A percentile compares a stretch with the other conserved stretches of the same genome.
phyloP scores from a whole-genome alignment of 2,113 vertebrate species.

The Noctilio leporinus region DNA sequence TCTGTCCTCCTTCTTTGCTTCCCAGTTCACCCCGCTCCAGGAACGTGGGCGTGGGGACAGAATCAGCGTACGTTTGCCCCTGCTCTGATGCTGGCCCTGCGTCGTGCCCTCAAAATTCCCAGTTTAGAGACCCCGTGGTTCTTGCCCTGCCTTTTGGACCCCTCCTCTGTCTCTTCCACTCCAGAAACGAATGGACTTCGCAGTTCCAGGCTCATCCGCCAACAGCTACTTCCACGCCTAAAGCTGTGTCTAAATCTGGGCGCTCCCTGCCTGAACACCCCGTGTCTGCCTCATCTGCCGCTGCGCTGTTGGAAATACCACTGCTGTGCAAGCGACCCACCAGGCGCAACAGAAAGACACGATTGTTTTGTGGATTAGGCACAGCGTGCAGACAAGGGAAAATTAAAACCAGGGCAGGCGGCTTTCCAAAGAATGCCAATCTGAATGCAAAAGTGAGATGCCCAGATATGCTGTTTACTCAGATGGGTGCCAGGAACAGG shows the following conservation, averaged over 20 bases:
- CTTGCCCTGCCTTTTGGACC: background rate
- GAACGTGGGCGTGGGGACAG: fast-evolving
- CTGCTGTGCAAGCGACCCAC: background rate
- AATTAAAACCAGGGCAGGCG: slow-evolving; percentile 24
- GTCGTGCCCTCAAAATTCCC: background rate
- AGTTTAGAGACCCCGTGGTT: fast-evolving
- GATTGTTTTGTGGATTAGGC: background rate
- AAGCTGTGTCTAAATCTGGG: background rate
- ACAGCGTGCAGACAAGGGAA: background rate
- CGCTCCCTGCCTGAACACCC: background rate
- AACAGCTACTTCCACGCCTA: background rate
- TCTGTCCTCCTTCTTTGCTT: background rate
- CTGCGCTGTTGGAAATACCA: background rate
- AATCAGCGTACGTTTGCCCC: background rate
- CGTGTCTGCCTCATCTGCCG: background rate
- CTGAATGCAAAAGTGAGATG: slow-evolving; percentile 15
- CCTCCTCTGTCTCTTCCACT: background rate
- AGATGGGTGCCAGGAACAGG: background rate
- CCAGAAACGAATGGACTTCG: no score
- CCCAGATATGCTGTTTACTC: background rate
- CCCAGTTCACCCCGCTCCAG: background rate
- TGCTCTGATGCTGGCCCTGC: no score
- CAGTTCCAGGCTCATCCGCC: background rate
- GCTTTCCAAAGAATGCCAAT: slow-evolving; percentile 9
- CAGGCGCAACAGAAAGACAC: fast-evolving